These are phyloP conservation scores for Pectinophora gossypiella DNA, from an alignment of 1,140 invertebrate genomes.

Conservation along the genomic window DNA sequence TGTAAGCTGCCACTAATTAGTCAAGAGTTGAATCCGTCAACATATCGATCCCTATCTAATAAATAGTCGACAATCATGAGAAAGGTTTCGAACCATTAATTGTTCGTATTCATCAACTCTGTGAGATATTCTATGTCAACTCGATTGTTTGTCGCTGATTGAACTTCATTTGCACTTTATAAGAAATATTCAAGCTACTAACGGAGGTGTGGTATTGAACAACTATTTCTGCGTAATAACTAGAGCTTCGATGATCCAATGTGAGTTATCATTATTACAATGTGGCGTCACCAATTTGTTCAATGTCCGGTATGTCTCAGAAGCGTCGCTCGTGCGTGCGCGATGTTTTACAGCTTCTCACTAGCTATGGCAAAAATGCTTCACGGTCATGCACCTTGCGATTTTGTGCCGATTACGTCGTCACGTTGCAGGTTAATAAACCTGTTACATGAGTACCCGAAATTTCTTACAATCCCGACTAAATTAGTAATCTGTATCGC, in stretches of 20 bases:
- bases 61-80: slow-evolving; percentile 47
- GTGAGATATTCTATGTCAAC: slow-evolving; percentile 29
- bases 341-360: slow-evolving; percentile 22
- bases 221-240: too few species aligned
- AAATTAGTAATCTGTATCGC: too few species aligned
- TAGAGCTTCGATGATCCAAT: too few species aligned
- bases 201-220: too few species aligned
- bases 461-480: too few species aligned
- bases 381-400: slow-evolving; percentile 44
- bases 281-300: too few species aligned
- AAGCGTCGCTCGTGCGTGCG: slow-evolving; percentile 29
- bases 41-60: slow-evolving; percentile 25
- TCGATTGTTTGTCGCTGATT: background rate
- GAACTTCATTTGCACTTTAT: too few species aligned
- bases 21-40: slow-evolving; percentile 29
- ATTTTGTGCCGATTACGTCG: slow-evolving; percentile 38
- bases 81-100: slow-evolving; percentile 26
- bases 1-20: background rate
- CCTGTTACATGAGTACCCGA: slow-evolving; percentile 28
- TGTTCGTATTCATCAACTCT: slow-evolving; percentile 27
- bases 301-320: slow-evolving; percentile 17
- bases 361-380: slow-evolving; percentile 20
- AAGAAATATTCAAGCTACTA: too few species aligned
- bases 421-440: slow-evolving; percentile 48
- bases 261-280: too few species aligned